A percentile compares a stretch with the other conserved stretches of the same genome.
Evolutionary conservation across 2,113 vertebrate genomes (phyloP).

Genomic region (Tetrax tetrax): DNA sequence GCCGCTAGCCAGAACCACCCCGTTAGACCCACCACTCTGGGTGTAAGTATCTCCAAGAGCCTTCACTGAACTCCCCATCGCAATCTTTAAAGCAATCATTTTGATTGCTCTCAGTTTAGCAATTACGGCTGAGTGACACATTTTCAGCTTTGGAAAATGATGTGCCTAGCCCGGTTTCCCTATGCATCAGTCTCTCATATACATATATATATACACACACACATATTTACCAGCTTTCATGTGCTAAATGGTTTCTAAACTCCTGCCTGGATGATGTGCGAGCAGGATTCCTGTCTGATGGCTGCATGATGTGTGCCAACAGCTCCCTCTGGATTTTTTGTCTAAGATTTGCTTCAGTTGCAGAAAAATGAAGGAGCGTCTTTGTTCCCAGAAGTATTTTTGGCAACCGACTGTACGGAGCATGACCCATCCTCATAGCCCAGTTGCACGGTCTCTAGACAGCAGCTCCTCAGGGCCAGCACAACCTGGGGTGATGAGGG

Average conservation of each 20-base stretch:
- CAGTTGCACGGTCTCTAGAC: background rate
- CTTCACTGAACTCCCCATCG: background rate
- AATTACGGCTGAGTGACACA: background rate
- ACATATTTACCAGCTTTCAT: background rate
- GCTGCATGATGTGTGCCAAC: background rate
- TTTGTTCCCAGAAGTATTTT: constrained; percentile 34
- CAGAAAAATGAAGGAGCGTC: background rate
- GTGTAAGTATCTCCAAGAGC: background rate
- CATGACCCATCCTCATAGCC: background rate
- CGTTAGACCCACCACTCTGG: background rate
- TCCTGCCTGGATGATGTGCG: background rate
- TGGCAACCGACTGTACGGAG: background rate
- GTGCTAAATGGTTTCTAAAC: constrained; percentile 24
- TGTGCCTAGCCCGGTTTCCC: background rate
- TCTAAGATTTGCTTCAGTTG: constrained; percentile 4
- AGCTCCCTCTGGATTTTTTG: constrained; percentile 55
- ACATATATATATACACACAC: background rate
- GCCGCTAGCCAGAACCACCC: background rate
- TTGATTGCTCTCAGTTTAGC: background rate
- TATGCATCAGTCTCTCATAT: background rate
- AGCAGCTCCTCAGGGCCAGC: background rate
- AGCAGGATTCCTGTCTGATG: constrained; percentile 11
- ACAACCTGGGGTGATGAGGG: background rate
- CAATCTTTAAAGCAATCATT: background rate
- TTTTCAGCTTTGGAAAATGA: background rate